Percentiles rank a stretch among this genome's conserved stretches.
These are phyloP conservation scores for Numida meleagris DNA, from an alignment of 2,113 vertebrate species.

Conservation along the genomic window DNA sequence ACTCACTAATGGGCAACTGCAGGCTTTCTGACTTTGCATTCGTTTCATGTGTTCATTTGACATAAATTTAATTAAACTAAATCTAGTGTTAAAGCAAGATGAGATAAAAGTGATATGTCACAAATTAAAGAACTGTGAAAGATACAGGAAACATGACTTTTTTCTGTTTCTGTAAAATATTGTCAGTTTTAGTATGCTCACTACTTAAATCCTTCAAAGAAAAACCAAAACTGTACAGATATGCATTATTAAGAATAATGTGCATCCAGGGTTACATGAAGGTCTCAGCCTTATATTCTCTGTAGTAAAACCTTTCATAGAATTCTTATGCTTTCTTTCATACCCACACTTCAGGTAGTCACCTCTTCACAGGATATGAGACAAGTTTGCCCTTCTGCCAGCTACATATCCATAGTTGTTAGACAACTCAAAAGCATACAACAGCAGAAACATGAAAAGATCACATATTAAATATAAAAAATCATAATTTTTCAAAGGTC, in stretches of 20 bases:
- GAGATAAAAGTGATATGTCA: slow-evolving; percentile 84
- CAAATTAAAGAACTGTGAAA: slow-evolving; percentile 84
- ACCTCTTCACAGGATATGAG: slow-evolving; percentile 79
- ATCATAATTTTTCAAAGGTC: slow-evolving; percentile 77
- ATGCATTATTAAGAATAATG: slow-evolving; percentile 86
- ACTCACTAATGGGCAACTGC: slow-evolving; percentile 87
- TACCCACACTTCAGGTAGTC: slow-evolving; percentile 82
- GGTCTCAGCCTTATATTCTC: slow-evolving; percentile 80
- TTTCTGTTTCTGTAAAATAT: slow-evolving; percentile 77
- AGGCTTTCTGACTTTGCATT: slow-evolving; percentile 85
- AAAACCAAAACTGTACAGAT: slow-evolving; percentile 51
- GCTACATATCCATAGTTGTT: slow-evolving; percentile 74
- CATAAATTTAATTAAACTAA: slow-evolving; percentile 90
- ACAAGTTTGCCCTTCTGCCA: slow-evolving; percentile 72
- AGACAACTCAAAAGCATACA: slow-evolving; percentile 77
- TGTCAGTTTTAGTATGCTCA: slow-evolving; percentile 77
- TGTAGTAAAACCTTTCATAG: slow-evolving; percentile 80
- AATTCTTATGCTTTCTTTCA: slow-evolving; percentile 80
- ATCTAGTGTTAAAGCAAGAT: slow-evolving; percentile 84
- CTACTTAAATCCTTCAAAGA: slow-evolving; percentile 61
- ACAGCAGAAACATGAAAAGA: slow-evolving; percentile 80
- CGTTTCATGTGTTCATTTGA: slow-evolving; percentile 87
- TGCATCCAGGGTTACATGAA: slow-evolving; percentile 80
- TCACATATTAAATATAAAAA: slow-evolving; percentile 78
- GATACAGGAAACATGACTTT: slow-evolving; percentile 79